Evolutionary conservation across 2,797 vertebrate genomes (phyloP).

Genomic region (Gastrophryne carolinensis): DNA sequence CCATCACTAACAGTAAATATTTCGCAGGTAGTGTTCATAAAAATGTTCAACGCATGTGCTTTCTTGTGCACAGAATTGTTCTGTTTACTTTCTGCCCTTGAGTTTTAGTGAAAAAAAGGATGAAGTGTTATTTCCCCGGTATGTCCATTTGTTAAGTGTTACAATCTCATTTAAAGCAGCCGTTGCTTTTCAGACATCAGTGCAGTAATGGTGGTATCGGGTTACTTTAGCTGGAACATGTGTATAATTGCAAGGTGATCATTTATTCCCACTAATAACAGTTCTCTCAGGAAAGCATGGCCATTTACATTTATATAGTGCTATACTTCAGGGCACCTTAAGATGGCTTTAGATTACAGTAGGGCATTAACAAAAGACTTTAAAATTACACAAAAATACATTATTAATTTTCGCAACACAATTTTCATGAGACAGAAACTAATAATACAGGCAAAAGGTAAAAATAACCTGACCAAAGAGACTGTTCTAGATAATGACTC

Average conservation of each 20-base stretch:
- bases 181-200: constrained; percentile 1
- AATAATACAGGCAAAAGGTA: no score
- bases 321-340: background rate
- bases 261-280: background rate
- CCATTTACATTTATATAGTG: background rate
- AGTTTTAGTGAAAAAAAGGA: constrained; percentile 40
- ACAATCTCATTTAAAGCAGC: constrained; percentile 34
- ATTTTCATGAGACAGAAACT: no score
- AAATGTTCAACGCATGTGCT: constrained; percentile 41
- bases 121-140: constrained; percentile 43
- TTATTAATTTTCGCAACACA: no score
- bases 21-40: constrained; percentile 42
- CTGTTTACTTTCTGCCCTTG: constrained; percentile 43
- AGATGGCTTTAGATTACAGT: no score
- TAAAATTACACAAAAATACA: no score
- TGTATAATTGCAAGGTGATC: constrained; percentile 10
- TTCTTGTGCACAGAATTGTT: constrained; percentile 39
- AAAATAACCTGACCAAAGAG: no score
- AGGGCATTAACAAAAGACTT: no score
- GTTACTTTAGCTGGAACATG: background rate
- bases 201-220: background rate
- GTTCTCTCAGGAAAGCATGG: background rate
- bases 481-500: no score
- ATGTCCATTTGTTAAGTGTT: constrained; percentile 13
- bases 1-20: constrained; percentile 42